A percentile compares a stretch with the other conserved stretches of the same genome.
Evolutionary conservation across 1,140 invertebrate genomes (phyloP).

Genomic region (Lycorma delicatula): DNA sequence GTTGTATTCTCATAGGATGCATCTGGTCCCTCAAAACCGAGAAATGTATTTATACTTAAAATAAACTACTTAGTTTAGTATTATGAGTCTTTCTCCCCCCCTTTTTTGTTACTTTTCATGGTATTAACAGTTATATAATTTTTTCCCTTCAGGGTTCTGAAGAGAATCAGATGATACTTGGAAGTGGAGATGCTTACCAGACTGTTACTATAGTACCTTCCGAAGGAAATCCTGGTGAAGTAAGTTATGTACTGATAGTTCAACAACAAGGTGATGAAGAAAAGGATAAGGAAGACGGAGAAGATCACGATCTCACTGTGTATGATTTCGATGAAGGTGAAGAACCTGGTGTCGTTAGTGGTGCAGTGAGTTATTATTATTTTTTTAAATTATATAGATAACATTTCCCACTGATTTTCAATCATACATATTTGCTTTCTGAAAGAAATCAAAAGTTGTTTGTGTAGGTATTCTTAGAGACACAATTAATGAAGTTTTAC

Average conservation of each 20-base stretch:
- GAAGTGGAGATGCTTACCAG: constrained; percentile 55
- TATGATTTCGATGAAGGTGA: constrained; percentile 59
- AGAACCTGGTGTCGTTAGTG: constrained; percentile 38
- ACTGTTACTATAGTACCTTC: constrained; percentile 81
- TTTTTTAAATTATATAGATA: too few species aligned
- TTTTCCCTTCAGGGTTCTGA: constrained; percentile 13
- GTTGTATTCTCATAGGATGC: too few species aligned
- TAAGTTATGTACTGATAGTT: constrained; percentile 84
- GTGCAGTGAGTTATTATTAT: constrained; percentile 16
- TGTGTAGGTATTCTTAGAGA: too few species aligned
- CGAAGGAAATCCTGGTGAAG: constrained; percentile 65
- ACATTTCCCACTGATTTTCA: too few species aligned
- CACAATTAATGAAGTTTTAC: too few species aligned
- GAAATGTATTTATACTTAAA: too few species aligned
- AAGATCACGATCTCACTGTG: constrained; percentile 52
- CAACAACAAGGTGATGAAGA: constrained; percentile 56
- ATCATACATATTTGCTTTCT: too few species aligned
- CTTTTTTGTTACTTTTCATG: too few species aligned
- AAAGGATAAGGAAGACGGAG: constrained; percentile 50
- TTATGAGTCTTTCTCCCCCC: too few species aligned
- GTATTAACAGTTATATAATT: neutral
- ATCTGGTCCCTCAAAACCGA: too few species aligned
- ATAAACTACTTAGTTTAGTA: too few species aligned
- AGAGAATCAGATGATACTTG: constrained; percentile 17
- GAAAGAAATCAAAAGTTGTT: too few species aligned